These are phyloP conservation scores for Sebastes schlegelii DNA, from an alignment of 2,113 vertebrate genomes.

Conservation along the genomic window DNA sequence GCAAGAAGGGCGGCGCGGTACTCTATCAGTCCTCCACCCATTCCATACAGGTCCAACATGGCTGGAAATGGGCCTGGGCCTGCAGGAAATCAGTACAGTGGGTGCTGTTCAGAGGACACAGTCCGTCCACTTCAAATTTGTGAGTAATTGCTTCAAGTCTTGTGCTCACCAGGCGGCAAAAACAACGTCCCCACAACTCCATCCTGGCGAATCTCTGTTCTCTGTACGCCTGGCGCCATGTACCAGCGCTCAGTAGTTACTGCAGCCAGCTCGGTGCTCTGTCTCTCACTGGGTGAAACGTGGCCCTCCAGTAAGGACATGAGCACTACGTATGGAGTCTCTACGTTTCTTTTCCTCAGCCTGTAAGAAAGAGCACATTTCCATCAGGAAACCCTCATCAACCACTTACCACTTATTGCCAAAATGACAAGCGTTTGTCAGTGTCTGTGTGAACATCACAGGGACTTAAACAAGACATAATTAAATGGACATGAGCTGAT, in stretches of 20 bases:
- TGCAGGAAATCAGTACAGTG: slow-evolving; percentile 26
- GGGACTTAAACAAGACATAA: neutral
- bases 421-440: neutral
- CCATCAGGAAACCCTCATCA: neutral
- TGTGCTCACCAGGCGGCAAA: slow-evolving; percentile 76
- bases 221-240: slow-evolving; percentile 72
- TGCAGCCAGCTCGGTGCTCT: slow-evolving; percentile 61
- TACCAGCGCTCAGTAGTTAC: slow-evolving; percentile 76
- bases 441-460: neutral
- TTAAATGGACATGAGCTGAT: neutral
- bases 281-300: slow-evolving; percentile 47
- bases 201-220: slow-evolving; percentile 67
- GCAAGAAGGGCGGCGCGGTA: slow-evolving; percentile 80
- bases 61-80: slow-evolving; percentile 75
- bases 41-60: slow-evolving; percentile 73
- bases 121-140: neutral
- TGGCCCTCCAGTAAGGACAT: slow-evolving; percentile 77
- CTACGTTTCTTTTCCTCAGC: slow-evolving; percentile 74
- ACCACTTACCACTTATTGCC: neutral
- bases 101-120: neutral
- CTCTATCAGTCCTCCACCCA: slow-evolving; percentile 76
- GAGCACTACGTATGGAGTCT: slow-evolving; percentile 60
- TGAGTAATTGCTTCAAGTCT: neutral
- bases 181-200: slow-evolving; percentile 78
- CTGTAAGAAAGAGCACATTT: slow-evolving; percentile 55